Percentiles rank a stretch among this genome's conserved stretches.
Evolutionary conservation across 1,140 invertebrate species (phyloP).

Genomic region (Hypsibius dujardini): DNA sequence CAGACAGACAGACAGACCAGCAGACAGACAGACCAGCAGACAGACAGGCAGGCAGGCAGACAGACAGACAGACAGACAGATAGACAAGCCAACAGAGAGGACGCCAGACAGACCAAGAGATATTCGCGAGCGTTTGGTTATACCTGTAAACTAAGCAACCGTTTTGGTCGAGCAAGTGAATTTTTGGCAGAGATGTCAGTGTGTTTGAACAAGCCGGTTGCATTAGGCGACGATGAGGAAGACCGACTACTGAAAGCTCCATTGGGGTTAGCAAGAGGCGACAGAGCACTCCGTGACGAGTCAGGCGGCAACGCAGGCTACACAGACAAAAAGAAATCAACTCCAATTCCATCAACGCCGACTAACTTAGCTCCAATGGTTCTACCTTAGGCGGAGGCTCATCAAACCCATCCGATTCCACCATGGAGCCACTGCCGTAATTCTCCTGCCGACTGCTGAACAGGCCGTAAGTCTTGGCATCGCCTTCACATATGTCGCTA

Average conservation of each 20-base stretch:
- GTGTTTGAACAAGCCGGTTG: too few species aligned
- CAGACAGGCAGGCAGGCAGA: too few species aligned
- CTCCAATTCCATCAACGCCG: background rate
- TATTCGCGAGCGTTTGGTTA: background rate
- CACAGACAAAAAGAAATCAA: background rate
- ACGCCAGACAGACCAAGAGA: too few species aligned
- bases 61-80: too few species aligned
- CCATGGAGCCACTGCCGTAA: background rate
- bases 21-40: too few species aligned
- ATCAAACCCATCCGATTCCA: background rate
- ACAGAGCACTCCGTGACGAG: background rate
- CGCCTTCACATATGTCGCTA: too few species aligned
- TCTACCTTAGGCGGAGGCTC: background rate
- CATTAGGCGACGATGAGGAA: background rate
- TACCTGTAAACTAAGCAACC: background rate
- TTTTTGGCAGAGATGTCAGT: background rate
- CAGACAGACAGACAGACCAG: too few species aligned
- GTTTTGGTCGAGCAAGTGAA: background rate
- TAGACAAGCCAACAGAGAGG: too few species aligned
- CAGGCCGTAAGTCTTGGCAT: background rate
- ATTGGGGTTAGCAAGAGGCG: slow-evolving; percentile 6
- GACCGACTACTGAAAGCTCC: background rate
- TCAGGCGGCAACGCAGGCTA: slow-evolving; percentile 4
- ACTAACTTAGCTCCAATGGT: background rate
- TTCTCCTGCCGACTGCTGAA: background rate